Percentiles rank a stretch among this genome's conserved stretches.
Conservation (phyloP, 2,888 invertebrate genomes). For the Lobophora halterata region DNA sequence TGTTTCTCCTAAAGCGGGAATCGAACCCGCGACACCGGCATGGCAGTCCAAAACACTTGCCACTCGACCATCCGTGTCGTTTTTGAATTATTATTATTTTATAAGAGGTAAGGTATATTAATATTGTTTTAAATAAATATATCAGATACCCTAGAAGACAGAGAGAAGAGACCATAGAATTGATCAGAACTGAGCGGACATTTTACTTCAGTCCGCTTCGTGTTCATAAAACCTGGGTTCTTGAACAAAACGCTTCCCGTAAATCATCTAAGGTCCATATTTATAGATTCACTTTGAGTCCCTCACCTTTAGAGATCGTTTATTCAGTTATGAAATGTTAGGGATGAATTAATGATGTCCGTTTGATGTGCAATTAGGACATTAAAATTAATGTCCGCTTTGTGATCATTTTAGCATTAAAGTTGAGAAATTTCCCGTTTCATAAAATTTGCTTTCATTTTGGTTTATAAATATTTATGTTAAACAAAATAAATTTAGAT, state of each 20-base stretch:
- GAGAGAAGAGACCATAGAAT: too few relatives aligned
- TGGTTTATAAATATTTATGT: neutral
- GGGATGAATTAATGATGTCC: constrained; percentile 50
- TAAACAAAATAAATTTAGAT: too few relatives aligned
- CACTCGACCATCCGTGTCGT: too few relatives aligned
- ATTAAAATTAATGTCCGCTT: constrained; percentile 43
- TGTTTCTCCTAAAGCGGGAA: too few relatives aligned
- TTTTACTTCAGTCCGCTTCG: constrained; percentile 8
- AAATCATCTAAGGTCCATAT: constrained; percentile 22
- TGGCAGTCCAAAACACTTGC: too few relatives aligned
- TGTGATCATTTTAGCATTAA: constrained; percentile 7
- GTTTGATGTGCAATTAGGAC: constrained; percentile 56
- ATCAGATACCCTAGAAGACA: too few relatives aligned
- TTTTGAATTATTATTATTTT: too few relatives aligned
- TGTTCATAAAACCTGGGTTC: constrained; percentile 1
- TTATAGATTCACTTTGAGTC: constrained; percentile 30
- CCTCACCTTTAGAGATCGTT: constrained; percentile 34
- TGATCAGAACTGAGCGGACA: too few relatives aligned
- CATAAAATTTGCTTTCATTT: constrained; percentile 3
- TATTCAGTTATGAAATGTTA: constrained; percentile 34
- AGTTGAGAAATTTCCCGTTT: too few relatives aligned
- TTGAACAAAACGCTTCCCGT: constrained; percentile 13
- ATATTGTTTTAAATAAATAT: too few relatives aligned
- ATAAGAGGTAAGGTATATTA: too few relatives aligned
- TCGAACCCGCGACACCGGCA: too few relatives aligned